Percentiles rank a stretch among this genome's conserved stretches.
These are phyloP conservation scores for Aspidiotus rigidus DNA, from an alignment of 2,888 invertebrate genomes.

Conservation along the genomic window DNA sequence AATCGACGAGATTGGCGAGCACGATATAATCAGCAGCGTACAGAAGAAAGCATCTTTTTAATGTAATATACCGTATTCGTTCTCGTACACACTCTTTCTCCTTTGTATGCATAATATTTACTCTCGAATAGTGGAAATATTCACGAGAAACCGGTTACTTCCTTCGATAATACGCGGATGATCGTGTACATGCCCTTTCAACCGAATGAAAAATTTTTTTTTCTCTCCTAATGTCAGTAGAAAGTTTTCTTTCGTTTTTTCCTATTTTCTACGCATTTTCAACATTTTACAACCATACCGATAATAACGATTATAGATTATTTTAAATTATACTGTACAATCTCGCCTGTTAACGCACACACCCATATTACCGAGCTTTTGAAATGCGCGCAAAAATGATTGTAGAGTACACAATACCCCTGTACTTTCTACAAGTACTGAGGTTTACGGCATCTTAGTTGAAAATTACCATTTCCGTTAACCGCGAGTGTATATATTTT, in stretches of 20 bases:
- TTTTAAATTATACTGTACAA: not conserved
- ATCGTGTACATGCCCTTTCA: not conserved
- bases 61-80: too few species aligned
- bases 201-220: not conserved
- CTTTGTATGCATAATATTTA: not conserved
- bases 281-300: not conserved
- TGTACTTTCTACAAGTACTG: too few species aligned
- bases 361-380: too few species aligned
- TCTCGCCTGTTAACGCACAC: not conserved
- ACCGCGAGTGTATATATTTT: not conserved
- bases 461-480: not conserved
- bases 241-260: not conserved
- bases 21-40: not conserved
- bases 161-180: not conserved
- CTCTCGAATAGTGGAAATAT: not conserved
- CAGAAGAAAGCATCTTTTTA: too few species aligned
- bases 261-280: not conserved
- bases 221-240: not conserved
- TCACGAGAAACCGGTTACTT: not conserved
- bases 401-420: too few species aligned
- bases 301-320: conserved; percentile 2
- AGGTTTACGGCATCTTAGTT: not conserved
- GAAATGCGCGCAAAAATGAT: too few species aligned
- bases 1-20: conserved; percentile 1
- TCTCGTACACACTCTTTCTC: not conserved